Evolutionary conservation across 92 coral and sea anemone genomes (phyloP).

Genomic region (Porites lobata): DNA sequence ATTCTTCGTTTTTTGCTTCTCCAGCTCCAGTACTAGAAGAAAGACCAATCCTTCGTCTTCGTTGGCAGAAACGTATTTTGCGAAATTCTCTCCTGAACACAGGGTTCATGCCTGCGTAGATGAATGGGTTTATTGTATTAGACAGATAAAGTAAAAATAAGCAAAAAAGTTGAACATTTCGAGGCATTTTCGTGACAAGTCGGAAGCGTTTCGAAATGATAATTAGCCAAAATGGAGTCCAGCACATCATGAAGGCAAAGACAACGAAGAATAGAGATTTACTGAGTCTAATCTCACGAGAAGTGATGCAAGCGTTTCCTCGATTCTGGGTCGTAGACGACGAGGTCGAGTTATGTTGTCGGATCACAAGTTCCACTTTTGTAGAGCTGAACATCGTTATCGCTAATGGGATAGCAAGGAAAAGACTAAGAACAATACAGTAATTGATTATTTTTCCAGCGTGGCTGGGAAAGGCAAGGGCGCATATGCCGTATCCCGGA

Average conservation of each 20-base stretch:
- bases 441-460: neutral
- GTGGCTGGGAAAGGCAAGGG: neutral
- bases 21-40: neutral
- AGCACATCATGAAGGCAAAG: slow-evolving; percentile 1
- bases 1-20: neutral
- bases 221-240: slow-evolving; percentile 3
- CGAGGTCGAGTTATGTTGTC: neutral
- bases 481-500: neutral
- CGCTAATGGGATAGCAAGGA: neutral
- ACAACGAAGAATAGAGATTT: slow-evolving; percentile 15
- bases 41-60: neutral
- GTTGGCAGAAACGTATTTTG: neutral
- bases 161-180: neutral
- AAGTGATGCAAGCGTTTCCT: neutral
- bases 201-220: neutral
- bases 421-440: neutral
- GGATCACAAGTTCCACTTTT: neutral
- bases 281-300: neutral
- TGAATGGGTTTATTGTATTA: slow-evolving; percentile 12
- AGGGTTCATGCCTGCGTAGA: slow-evolving; percentile 24
- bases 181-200: neutral
- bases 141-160: neutral
- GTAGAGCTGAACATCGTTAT: neutral
- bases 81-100: neutral
- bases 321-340: neutral